Conservation (phyloP, 2,113 vertebrate species). For the Lampris incognitus region DNA sequence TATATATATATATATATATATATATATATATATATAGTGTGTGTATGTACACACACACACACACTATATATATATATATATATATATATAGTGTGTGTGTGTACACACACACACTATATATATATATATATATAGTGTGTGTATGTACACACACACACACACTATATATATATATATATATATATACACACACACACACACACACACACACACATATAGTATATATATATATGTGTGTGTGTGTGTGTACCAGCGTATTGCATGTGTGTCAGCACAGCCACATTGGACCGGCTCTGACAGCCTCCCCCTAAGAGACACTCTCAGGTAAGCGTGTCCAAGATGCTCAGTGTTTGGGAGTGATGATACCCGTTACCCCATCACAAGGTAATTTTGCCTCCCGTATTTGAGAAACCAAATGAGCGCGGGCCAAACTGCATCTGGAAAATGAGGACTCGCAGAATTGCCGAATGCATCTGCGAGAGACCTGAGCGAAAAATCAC, state of each 20-base stretch:
- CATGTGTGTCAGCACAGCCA: constrained; percentile 24
- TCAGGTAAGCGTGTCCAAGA: constrained; percentile 19
- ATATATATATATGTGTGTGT: too few relatives aligned
- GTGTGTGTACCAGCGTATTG: constrained; percentile 14
- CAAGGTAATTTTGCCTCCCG: not conserved
- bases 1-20: fast-evolving
- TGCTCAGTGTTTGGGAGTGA: constrained; percentile 8
- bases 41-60: too few relatives aligned
- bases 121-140: too few relatives aligned
- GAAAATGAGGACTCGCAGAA: not conserved
- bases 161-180: too few relatives aligned
- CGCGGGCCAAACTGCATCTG: not conserved
- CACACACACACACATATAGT: too few relatives aligned
- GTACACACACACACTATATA: too few relatives aligned
- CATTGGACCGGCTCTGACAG: constrained; percentile 33
- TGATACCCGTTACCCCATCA: not conserved
- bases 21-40: too few relatives aligned
- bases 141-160: too few relatives aligned
- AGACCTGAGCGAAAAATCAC: not conserved
- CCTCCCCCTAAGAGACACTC: constrained; percentile 16
- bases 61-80: too few relatives aligned
- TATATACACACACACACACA: too few relatives aligned
- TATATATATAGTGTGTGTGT: too few relatives aligned
- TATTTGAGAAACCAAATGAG: constrained; percentile 6
- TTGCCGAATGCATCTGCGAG: not conserved